These are phyloP conservation scores for Hemithea aestivaria DNA, from an alignment of 2,888 invertebrate species.

Conservation along the genomic window DNA sequence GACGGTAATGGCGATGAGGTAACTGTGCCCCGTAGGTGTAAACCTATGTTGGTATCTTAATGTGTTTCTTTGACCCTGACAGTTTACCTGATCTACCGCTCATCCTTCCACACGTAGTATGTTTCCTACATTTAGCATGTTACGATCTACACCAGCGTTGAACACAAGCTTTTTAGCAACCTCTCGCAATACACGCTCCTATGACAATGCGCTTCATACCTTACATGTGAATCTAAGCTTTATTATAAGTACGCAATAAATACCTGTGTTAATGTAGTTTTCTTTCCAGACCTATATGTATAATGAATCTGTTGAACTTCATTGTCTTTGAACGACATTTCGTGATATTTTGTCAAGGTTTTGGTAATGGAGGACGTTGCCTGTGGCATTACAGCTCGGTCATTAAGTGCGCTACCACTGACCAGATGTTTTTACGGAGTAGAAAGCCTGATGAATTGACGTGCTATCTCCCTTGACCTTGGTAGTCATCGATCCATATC, in stretches of 20 bases:
- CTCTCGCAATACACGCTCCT: conserved; percentile 28
- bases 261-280: conserved; percentile 32
- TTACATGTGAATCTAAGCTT: conserved; percentile 24
- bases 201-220: conserved; percentile 30
- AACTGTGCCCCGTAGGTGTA: conserved; percentile 78
- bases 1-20: conserved; percentile 95
- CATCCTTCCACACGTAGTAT: conserved; percentile 47
- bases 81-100: conserved; percentile 42
- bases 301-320: conserved; percentile 13
- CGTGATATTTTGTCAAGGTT: conserved; percentile 25
- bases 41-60: conserved; percentile 50
- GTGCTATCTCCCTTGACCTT: conserved; percentile 59
- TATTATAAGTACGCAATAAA: conserved; percentile 34
- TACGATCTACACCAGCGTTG: conserved; percentile 26
- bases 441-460: conserved; percentile 35
- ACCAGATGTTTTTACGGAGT: conserved; percentile 37
- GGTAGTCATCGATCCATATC: conserved; percentile 60
- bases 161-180: conserved; percentile 43
- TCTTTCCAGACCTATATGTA: conserved; percentile 28
- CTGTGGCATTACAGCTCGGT: conserved; percentile 32
- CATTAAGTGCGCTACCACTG: conserved; percentile 37
- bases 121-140: conserved; percentile 44
- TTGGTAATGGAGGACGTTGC: conserved; percentile 26
- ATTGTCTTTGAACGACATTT: conserved; percentile 21
- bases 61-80: conserved; percentile 45